Conservation (phyloP, 2,888 invertebrate genomes). For the Sphinx pinastri region DNA sequence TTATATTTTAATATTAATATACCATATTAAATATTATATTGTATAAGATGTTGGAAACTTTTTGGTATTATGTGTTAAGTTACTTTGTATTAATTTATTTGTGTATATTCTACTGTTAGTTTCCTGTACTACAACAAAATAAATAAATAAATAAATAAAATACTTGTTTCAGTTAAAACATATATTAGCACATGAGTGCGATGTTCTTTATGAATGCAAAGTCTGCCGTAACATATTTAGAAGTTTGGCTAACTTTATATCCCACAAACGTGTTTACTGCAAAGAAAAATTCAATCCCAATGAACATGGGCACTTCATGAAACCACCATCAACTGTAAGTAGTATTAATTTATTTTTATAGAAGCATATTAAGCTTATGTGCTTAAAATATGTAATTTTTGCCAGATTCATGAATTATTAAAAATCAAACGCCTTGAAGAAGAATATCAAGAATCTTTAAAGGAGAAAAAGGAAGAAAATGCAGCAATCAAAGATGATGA, state of each 20-base stretch:
- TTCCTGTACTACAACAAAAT: no score
- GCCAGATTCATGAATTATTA: conserved; percentile 70
- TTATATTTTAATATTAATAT: conserved; percentile 1
- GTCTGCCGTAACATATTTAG: conserved; percentile 94
- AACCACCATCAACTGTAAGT: conserved; percentile 75
- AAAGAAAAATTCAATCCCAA: conserved; percentile 81
- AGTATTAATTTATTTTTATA: conserved; percentile 25
- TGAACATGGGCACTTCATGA: conserved; percentile 72
- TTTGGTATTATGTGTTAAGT: no score
- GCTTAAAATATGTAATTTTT: conserved; percentile 33
- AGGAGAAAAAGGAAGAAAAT: conserved; percentile 45
- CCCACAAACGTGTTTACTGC: conserved; percentile 95
- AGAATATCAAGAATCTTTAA: conserved; percentile 70
- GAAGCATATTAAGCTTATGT: background rate
- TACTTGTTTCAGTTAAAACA: conserved; percentile 85
- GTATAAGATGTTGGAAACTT: no score
- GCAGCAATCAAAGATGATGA: conserved; percentile 53
- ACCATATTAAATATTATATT: no score
- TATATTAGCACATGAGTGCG: conserved; percentile 92
- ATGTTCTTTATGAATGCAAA: conserved; percentile 94
- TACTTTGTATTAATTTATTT: no score
- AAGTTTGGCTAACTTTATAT: conserved; percentile 93
- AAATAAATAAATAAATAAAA: no score
- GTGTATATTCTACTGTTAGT: no score
- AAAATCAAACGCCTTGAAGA: conserved; percentile 79